Conservation (phyloP, 92 coral and sea anemone species). For the Phymanthus crucifer region DNA sequence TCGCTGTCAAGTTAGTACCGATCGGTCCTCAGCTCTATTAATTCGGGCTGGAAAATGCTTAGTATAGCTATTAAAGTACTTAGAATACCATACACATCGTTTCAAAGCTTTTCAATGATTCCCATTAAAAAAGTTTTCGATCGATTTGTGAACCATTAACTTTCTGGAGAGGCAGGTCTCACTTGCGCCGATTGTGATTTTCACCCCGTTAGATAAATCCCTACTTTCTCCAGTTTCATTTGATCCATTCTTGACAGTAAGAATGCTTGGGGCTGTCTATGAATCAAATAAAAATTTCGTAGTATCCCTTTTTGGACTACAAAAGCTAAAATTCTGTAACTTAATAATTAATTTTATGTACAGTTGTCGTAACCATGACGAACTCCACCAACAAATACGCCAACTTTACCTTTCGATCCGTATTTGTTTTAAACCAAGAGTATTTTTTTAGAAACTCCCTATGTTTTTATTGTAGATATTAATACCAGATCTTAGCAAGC, state of each 20-base stretch:
- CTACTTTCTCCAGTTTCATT: slow-evolving; percentile 12
- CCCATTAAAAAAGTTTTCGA: neutral
- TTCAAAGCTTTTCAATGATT: slow-evolving; percentile 3
- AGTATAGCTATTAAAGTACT: slow-evolving; percentile 15
- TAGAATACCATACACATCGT: slow-evolving; percentile 12
- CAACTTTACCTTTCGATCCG: neutral
- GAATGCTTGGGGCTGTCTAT: slow-evolving; percentile 7
- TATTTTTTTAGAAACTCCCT: neutral
- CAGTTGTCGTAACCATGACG: slow-evolving; percentile 26
- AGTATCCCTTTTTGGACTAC: neutral
- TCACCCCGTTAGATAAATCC: slow-evolving; percentile 3
- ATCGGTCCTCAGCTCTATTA: slow-evolving; percentile 29
- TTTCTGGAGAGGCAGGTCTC: slow-evolving; percentile 8
- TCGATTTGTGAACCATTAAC: slow-evolving; percentile 4
- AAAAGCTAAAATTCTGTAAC: slow-evolving; percentile 6
- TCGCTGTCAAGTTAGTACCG: slow-evolving; percentile 21
- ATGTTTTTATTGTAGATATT: neutral
- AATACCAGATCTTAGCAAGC: neutral
- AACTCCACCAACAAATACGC: slow-evolving; percentile 5
- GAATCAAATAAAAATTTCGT: neutral
- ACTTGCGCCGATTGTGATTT: slow-evolving; percentile 1
- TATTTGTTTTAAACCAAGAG: neutral
- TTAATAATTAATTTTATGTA: slow-evolving; percentile 17
- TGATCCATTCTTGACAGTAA: neutral
- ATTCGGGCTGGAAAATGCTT: slow-evolving; percentile 6